A percentile compares a stretch with the other conserved stretches of the same genome.
These are phyloP conservation scores for Xenopus petersii DNA, from an alignment of 2,797 vertebrate genomes.

Conservation along the genomic window DNA sequence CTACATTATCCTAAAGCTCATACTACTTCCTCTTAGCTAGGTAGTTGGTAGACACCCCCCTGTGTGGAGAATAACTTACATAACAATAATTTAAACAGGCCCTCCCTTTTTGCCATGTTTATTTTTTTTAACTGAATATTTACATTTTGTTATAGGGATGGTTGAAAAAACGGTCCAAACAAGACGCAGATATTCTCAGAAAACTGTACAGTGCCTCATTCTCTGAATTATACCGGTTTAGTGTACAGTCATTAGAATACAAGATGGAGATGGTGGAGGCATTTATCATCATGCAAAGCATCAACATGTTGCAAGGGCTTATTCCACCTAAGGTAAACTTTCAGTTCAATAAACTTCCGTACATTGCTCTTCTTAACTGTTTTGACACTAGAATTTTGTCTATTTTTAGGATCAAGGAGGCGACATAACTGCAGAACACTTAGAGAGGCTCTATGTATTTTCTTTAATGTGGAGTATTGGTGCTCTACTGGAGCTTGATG, in stretches of 20 bases:
- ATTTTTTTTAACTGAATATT: not conserved
- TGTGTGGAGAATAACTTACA: no score
- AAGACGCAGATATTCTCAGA: conserved; percentile 78
- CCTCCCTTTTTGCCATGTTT: no score
- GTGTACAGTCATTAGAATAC: conserved; percentile 78
- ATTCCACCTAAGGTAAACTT: conserved; percentile 78
- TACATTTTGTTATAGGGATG: conserved; percentile 72
- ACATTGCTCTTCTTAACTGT: no score
- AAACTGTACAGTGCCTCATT: conserved; percentile 81
- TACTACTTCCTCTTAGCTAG: no score
- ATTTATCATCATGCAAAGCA: conserved; percentile 88
- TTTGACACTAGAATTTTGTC: no score
- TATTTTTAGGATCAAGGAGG: conserved; percentile 77
- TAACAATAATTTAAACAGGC: no score
- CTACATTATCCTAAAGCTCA: no score
- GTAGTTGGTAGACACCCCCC: no score
- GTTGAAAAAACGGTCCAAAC: conserved; percentile 75
- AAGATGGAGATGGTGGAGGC: conserved; percentile 89
- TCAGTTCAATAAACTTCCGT: no score
- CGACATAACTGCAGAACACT: conserved; percentile 71
- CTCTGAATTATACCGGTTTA: conserved; percentile 79
- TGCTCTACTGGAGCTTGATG: conserved; percentile 81
- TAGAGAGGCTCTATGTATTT: conserved; percentile 86
- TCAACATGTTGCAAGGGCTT: conserved; percentile 89
- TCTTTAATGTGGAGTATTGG: conserved; percentile 93